phyloP scores from a whole-genome alignment of 2,113 vertebrate genomes.

The Boulengeromyrus knoepffleri region DNA sequence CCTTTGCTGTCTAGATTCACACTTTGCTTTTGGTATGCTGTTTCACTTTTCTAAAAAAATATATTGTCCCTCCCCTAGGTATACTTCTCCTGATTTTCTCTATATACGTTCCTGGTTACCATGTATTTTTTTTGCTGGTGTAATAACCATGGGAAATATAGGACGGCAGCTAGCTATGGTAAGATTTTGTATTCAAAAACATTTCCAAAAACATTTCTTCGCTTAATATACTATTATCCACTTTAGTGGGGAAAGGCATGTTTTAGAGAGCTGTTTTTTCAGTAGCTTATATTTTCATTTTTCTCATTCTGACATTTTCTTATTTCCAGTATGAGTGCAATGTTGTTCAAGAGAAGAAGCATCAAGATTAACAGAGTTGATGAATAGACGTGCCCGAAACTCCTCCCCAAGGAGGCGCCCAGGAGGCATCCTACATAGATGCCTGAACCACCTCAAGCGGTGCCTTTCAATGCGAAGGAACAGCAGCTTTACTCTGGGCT shows the following conservation, averaged over 20 bases:
- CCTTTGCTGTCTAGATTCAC: background rate
- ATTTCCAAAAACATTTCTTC: background rate
- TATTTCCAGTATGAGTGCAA: conserved; percentile 81
- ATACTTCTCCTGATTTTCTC: conserved; percentile 89
- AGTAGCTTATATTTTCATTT: conserved; percentile 21
- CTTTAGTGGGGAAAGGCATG: background rate
- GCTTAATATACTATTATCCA: background rate
- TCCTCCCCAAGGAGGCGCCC: background rate
- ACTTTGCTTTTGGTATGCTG: background rate
- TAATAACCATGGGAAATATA: conserved; percentile 96
- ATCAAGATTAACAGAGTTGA: conserved; percentile 73
- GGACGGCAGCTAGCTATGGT: conserved; percentile 92
- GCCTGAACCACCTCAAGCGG: background rate
- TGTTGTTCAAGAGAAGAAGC: conserved; percentile 79
- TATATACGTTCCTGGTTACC: conserved; percentile 95
- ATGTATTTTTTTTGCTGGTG: conserved; percentile 95
- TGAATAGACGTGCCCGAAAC: background rate
- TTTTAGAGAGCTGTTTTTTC: background rate
- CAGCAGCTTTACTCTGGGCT: background rate
- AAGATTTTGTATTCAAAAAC: conserved; percentile 33
- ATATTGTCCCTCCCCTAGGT: conserved; percentile 56
- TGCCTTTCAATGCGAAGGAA: background rate
- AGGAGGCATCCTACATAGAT: background rate
- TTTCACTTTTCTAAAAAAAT: background rate
- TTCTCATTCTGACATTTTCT: conserved; percentile 33